These are phyloP conservation scores for Brevimyrus niger DNA, from an alignment of 2,113 vertebrate species.

Conservation along the genomic window DNA sequence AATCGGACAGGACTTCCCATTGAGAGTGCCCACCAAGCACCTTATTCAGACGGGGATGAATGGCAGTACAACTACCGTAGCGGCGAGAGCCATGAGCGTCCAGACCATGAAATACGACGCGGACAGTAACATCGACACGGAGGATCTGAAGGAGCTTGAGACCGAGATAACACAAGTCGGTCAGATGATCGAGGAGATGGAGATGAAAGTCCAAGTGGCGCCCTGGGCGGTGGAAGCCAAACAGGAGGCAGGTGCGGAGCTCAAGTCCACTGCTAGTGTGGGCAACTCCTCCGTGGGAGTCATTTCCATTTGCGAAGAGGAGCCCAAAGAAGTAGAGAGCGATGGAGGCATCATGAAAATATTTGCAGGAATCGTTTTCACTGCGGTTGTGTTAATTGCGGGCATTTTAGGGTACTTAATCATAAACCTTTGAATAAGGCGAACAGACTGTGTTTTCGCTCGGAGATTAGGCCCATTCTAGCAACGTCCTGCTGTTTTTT, in stretches of 20 bases:
- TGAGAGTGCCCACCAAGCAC: constrained; percentile 79
- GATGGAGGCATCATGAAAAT: constrained; percentile 66
- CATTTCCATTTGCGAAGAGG: constrained; percentile 67
- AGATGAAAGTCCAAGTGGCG: constrained; percentile 94
- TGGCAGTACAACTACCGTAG: constrained; percentile 74
- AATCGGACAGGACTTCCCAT: constrained; percentile 82
- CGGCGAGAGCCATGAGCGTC: constrained; percentile 81
- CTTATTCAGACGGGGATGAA: constrained; percentile 90
- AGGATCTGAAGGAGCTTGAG: constrained; percentile 78
- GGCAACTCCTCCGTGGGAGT: constrained; percentile 76
- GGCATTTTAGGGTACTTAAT: constrained; percentile 79
- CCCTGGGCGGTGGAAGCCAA: constrained; percentile 94
- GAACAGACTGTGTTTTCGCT: neutral
- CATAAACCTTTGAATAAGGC: constrained; percentile 67
- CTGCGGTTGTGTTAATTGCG: constrained; percentile 72
- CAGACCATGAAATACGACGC: constrained; percentile 88
- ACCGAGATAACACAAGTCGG: constrained; percentile 81
- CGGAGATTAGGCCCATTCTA: neutral
- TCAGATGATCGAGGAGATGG: constrained; percentile 95
- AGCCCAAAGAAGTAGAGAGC: constrained; percentile 62
- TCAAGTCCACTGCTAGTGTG: constrained; percentile 74
- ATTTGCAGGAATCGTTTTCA: constrained; percentile 76
- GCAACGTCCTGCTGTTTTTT: neutral
- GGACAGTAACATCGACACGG: constrained; percentile 74
- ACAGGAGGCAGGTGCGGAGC: constrained; percentile 82